These are phyloP conservation scores for Alosa sapidissima DNA, from an alignment of 2,797 vertebrate species.

Conservation along the genomic window DNA sequence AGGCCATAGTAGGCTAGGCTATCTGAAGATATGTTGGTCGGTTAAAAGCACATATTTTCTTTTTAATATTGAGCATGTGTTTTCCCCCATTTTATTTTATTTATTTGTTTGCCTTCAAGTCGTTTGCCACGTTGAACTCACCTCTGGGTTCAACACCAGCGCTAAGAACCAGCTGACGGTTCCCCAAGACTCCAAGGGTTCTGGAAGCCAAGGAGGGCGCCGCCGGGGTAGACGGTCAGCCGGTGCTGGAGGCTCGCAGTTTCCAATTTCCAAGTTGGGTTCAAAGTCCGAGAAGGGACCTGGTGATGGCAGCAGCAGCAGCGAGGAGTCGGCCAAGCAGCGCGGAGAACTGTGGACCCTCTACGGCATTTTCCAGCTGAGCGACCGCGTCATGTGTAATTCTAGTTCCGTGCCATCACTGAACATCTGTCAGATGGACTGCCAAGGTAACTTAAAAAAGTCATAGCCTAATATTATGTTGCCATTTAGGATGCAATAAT, in stretches of 20 bases:
- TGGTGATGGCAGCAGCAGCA: not conserved
- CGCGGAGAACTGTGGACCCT: not conserved
- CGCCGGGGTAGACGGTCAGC: not conserved
- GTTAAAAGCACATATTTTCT: too few species aligned
- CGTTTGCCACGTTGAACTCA: slow-evolving; percentile 51
- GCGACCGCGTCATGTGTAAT: slow-evolving; percentile 22
- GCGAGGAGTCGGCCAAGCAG: not conserved
- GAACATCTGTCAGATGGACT: slow-evolving; percentile 34
- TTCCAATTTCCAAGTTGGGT: not conserved
- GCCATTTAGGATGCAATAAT: not conserved
- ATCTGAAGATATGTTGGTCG: too few species aligned
- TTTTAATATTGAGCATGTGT: not conserved
- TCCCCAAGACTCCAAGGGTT: not conserved
- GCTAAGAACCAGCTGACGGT: slow-evolving; percentile 22
- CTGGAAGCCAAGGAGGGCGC: not conserved
- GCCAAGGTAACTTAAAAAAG: slow-evolving; percentile 21
- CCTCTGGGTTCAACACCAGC: slow-evolving; percentile 56
- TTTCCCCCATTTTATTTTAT: not conserved
- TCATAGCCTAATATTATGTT: not conserved
- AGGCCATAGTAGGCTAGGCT: too few species aligned
- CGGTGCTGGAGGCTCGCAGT: not conserved
- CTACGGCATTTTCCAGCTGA: slow-evolving; percentile 43
- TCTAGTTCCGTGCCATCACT: not conserved
- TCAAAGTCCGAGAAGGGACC: not conserved
- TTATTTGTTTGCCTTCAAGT: slow-evolving; percentile 47